phyloP scores from a whole-genome alignment of 1,140 invertebrate genomes.

The Drosophila arawakana region DNA sequence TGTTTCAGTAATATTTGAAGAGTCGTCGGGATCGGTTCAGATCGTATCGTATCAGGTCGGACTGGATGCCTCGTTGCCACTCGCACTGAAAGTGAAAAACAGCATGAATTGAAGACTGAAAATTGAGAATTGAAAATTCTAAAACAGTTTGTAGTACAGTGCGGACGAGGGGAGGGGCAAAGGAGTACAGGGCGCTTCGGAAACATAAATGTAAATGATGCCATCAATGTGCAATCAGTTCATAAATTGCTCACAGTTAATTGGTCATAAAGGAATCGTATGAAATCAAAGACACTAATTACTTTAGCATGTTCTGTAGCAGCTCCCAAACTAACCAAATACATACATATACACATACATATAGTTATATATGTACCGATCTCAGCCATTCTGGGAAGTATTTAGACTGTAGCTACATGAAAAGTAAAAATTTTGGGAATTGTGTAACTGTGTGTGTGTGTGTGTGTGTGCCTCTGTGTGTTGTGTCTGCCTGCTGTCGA shows the following conservation, averaged over 20 bases:
- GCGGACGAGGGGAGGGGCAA: not conserved
- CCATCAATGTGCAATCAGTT: slow-evolving; percentile 48
- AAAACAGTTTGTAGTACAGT: not conserved
- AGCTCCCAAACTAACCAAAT: not conserved
- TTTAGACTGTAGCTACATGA: slow-evolving; percentile 33
- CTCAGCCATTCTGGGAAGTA: slow-evolving; percentile 27
- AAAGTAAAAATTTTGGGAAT: slow-evolving; percentile 30
- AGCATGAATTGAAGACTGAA: slow-evolving; percentile 37
- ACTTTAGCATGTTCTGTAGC: slow-evolving; percentile 31
- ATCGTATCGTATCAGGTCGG: no score
- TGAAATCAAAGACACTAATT: slow-evolving; percentile 46
- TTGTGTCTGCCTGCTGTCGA: slow-evolving; percentile 11
- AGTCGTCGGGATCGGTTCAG: slow-evolving; percentile 43
- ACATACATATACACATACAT: slow-evolving; percentile 3
- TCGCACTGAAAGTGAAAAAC: slow-evolving; percentile 8
- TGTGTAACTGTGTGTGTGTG: not conserved
- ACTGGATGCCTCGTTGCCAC: not conserved
- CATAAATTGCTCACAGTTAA: slow-evolving; percentile 41
- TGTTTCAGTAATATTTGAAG: slow-evolving; percentile 50
- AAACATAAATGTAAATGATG: slow-evolving; percentile 51
- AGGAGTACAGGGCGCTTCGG: not conserved
- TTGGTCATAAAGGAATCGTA: slow-evolving; percentile 41
- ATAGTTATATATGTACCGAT: not conserved
- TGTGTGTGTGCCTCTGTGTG: slow-evolving; percentile 15
- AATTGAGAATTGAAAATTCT: not conserved